Base-by-base conservation (phyloP, 2,888 invertebrate species). In the Sepioteuthis lessoniana region DNA sequence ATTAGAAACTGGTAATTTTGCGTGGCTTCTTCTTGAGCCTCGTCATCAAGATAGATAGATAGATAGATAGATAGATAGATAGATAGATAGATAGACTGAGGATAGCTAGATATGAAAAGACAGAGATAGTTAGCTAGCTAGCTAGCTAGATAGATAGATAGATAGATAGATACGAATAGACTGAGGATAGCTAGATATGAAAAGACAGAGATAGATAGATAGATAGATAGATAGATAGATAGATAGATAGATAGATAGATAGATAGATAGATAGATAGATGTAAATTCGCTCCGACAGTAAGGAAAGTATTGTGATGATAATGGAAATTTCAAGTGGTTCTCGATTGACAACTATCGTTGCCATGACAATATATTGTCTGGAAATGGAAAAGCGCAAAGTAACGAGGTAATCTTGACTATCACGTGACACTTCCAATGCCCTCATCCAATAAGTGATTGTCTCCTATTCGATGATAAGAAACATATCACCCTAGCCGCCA, bases 1-100 rank as follows among this genome's bases (percentile, higher is more conserved):
- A 25, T 0, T 10, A 90, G 0, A 0, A 90, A 90, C 13, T 19
- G 1, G 3, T 3, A 3, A 19, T 35, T 31, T 31, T 4, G 0
- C 19, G 90, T 25, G 35, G 13, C 25, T 35, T 0, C 25, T 35
- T 0, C 31, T 28, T 0, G 5, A 28, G n/a, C n/a, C n/a, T n/a
- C n/a, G n/a, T n/a, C n/a, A n/a, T n/a, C n/a, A n/a, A n/a, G 90
- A 91, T 91, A 91, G 38, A 91, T n/a, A 38, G 91, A 91, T 0
- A 91, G 1, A 37, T 38, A 37, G 91, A 0, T 55, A 28, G 55
- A 13, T 31, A 76, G 10, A 31, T 76, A 13, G 76, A 13, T n/a
- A 90, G 90, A 91, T 91, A 91, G 91, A 91, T 91, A 38, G 91
- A 91, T 91, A 91, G 3, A 91, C n/a, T n/a, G n/a, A n/a, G n/a